Conservation (phyloP, 1,140 invertebrate species). For the Apis mellifera region Amel_HAv3.1 CM009940.2:2998501-2999000, state of each 20-base stretch:
- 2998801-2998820: no score
- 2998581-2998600: slow-evolving; percentile 77
- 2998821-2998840: slow-evolving; percentile 14
- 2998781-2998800: background rate
- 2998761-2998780: background rate
- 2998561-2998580: slow-evolving; percentile 72
- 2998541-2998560: slow-evolving; percentile 67
- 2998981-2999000: slow-evolving; percentile 77
- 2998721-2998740: slow-evolving; percentile 34
- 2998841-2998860: slow-evolving; percentile 26
- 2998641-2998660: slow-evolving; percentile 72
- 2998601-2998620: slow-evolving; percentile 61
- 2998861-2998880: slow-evolving; percentile 33
- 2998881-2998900: slow-evolving; percentile 50
- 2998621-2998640: slow-evolving; percentile 68
- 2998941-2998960: slow-evolving; percentile 71
- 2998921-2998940: slow-evolving; percentile 1
- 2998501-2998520: slow-evolving; percentile 21
- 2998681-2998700: slow-evolving; percentile 10
- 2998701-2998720: slow-evolving; percentile 35
- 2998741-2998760: background rate
- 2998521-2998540: slow-evolving; percentile 59
- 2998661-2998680: slow-evolving; percentile 38
- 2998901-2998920: slow-evolving; percentile 18
- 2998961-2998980: slow-evolving; percentile 75